These are phyloP conservation scores for Thereva unica DNA, from an alignment of 2,888 invertebrate genomes.

Conservation along the genomic window DNA sequence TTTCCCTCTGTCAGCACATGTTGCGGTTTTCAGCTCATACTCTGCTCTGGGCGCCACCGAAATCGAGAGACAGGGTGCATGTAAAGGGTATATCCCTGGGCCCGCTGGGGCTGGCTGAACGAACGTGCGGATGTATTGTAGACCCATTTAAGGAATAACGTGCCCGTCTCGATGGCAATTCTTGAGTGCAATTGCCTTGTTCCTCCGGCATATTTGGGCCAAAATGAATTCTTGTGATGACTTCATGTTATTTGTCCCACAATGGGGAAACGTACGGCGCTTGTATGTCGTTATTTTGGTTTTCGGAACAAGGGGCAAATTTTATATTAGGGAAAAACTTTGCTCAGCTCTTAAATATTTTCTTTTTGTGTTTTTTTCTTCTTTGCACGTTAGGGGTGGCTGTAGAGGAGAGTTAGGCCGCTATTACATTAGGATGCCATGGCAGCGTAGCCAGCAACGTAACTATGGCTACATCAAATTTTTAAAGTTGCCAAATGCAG, in stretches of 20 bases:
- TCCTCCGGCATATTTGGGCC: constrained; percentile 26
- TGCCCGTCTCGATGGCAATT: constrained; percentile 38
- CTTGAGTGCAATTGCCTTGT: constrained; percentile 40
- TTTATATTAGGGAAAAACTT: no score
- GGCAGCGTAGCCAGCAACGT: no score
- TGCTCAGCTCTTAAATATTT: no score
- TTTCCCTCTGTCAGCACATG: constrained; percentile 42
- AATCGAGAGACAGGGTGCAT: constrained; percentile 29
- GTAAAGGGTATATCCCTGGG: constrained; percentile 26
- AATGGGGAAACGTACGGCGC: constrained; percentile 9
- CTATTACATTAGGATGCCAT: no score
- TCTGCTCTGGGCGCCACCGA: not conserved
- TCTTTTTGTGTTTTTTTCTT: no score
- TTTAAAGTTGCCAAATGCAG: no score
- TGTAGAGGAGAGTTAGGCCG: no score
- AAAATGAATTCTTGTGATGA: constrained; percentile 39
- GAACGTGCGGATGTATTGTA: constrained; percentile 40
- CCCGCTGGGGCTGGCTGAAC: not conserved
- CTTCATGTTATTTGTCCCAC: constrained; percentile 35
- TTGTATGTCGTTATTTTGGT: no score
- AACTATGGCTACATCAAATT: no score
- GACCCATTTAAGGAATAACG: constrained; percentile 41
- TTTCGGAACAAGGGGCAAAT: no score
- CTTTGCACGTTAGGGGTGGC: no score
- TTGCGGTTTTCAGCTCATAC: constrained; percentile 35